Evolutionary conservation across 2,113 vertebrate species (phyloP), one percentile per base, ranked within the genome.

Genomic region (Sakesphorus luctuosus): DNA sequence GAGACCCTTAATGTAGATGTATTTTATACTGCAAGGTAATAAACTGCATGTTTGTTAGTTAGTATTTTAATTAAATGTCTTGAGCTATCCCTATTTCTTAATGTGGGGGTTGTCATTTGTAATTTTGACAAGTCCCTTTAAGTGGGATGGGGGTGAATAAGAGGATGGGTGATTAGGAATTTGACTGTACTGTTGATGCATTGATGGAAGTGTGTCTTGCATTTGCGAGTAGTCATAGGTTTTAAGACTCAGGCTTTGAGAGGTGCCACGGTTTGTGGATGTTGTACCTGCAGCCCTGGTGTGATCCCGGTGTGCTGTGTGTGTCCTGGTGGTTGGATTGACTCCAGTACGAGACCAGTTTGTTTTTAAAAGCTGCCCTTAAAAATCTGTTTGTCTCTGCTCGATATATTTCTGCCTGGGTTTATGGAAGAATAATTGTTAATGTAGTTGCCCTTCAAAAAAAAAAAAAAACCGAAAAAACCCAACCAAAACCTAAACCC

Each of bases 1-100:
- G 65, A 96, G 96, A 97, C 89, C 93, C 96, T 97, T 93, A 97
- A 96, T 97, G 93, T 97, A 97, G 95, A 94, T 97, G 95, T 97
- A 90, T 98, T 97, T 97, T 95, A 87, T 97, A 86, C 93, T 94
- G 86, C 93, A 97, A 96, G 97, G 96, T 97, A 97, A 95, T 97
- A 97, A 97, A 98, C 77, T 97, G 97, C 97, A 97, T 97, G 97
- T 94, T 98, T 97, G 97, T 97, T 97, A 95, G 97, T 97, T 96
- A 96, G 92, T 98, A 94, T 97, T 98, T 94, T 93, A 93, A 95
- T 98, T 90, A 78, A 91, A 96, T 96, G 89, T 92, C 89, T 86
- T 91, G 66, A 90, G 91, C 83, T 94, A 92, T 71, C 95, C 84
- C 63, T 95, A 17, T 81, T 97, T 91, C 94, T 95, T 90, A 94